Base-by-base conservation (phyloP, 2,888 invertebrate genomes). In the Pseudococcus viburni region DNA sequence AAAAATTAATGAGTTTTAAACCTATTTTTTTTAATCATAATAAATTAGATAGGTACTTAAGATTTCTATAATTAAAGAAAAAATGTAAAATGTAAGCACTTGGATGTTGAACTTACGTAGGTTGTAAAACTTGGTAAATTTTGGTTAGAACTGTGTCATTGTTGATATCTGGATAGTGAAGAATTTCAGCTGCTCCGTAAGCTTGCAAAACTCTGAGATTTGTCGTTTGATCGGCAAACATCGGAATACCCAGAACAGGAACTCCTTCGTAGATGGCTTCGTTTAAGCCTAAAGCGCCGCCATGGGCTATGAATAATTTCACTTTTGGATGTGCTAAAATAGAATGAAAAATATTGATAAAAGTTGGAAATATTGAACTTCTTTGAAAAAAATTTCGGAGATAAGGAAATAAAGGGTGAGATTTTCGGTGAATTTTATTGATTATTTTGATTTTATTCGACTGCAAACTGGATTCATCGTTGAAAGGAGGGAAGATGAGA, bases 301-400 rank as follows among this genome's bases (percentile, higher is more conserved):
- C 93, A 89, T 93, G 93, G 3, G 92, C 92, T 26, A 93, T 92
- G 89, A 93, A 93, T 0, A 93, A 89, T 83, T 91, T 91, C 0
- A 92, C 90, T 90, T 93, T 93, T 0, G 91, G 91, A 90, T 93
- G 92, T 2, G 92, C 92, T 89, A 33, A 33, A 33, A n/a, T 59
- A 19, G 9, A 19, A 59, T 46, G 46, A 46, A 46, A 46, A 46
- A 11, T 12, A 46, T 46, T 5, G 26, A 3, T 3, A 33, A 33
- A 33, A 33, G 1, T 33, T 33, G 3, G 26, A 33, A 33, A 33
- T 33, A 1, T 33, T 33, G 26, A 33, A 33, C 26, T 33, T 33
- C 3, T 33, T 33, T 33, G 26, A 33, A 33, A 33, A 33, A 33
- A 33, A 2, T 33, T 33, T 33, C 26, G 26, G 3, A 33, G 26